Conservation (phyloP, 2,888 invertebrate genomes). For the Lucinisca nassula region DNA sequence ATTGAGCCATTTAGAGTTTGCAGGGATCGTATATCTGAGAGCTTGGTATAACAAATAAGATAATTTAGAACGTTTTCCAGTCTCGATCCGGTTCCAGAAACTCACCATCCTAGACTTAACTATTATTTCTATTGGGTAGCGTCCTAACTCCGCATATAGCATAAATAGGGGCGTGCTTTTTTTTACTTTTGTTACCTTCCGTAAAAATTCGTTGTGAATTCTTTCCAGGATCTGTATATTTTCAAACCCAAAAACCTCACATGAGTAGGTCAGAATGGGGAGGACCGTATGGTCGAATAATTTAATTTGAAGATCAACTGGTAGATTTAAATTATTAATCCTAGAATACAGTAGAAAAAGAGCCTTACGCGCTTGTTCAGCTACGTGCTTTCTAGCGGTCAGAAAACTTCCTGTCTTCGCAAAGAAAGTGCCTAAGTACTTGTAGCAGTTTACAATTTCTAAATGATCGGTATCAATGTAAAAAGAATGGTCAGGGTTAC, state of each 20-base stretch:
- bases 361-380: constrained; percentile 17
- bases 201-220: constrained; percentile 13
- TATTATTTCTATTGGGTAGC: constrained; percentile 24
- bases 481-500: not conserved
- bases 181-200: not conserved
- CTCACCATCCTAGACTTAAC: constrained; percentile 6
- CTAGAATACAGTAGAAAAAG: not conserved
- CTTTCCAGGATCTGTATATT: constrained; percentile 28
- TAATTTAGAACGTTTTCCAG: not conserved
- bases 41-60: not conserved
- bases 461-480: not conserved
- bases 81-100: not conserved
- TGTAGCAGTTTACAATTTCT: constrained; percentile 1
- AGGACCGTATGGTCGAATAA: constrained; percentile 17
- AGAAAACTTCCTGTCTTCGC: constrained; percentile 15
- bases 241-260: no score
- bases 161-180: constrained; percentile 27
- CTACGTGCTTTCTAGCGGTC: not conserved
- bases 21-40: not conserved
- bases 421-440: constrained; percentile 20
- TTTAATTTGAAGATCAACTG: constrained; percentile 5
- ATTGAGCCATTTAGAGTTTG: not conserved
- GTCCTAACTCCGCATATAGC: constrained; percentile 29
- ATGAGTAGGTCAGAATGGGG: constrained; percentile 40
- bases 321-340: not conserved